A percentile compares a stretch with the other conserved stretches of the same genome.
phyloP scores from a whole-genome alignment of 2,888 invertebrate genomes.

The Phyllotreta cruciferae region DNA sequence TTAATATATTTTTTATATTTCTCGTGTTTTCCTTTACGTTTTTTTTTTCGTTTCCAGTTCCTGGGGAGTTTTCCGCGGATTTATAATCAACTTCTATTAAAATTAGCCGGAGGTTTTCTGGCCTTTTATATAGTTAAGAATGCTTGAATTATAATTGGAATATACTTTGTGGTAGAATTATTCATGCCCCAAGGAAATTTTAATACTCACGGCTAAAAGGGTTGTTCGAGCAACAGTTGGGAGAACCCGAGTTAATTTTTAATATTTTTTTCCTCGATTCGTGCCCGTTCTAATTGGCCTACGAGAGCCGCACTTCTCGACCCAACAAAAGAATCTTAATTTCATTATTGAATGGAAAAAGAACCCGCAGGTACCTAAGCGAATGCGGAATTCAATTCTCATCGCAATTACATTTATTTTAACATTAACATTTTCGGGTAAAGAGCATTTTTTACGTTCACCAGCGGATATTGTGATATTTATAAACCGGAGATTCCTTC shows the following conservation, averaged over 20 bases:
- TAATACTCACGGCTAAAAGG: constrained; percentile 29
- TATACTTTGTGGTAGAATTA: constrained; percentile 36
- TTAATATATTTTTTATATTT: constrained; percentile 21
- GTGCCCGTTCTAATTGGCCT: constrained; percentile 20
- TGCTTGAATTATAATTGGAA: constrained; percentile 41
- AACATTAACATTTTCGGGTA: too few species aligned
- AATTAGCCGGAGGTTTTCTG: constrained; percentile 45
- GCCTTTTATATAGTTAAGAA: constrained; percentile 42
- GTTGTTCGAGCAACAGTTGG: constrained; percentile 36
- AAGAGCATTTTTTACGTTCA: too few species aligned
- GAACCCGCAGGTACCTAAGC: background rate
- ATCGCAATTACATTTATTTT: background rate
- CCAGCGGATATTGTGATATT: too few species aligned
- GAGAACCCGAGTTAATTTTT: constrained; percentile 23
- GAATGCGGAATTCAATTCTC: background rate
- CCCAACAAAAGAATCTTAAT: constrained; percentile 17
- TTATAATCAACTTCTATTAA: constrained; percentile 38
- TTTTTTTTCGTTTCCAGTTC: constrained; percentile 36
- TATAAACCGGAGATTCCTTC: too few species aligned
- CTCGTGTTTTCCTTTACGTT: background rate
- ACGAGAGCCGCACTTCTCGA: constrained; percentile 8
- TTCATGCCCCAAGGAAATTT: constrained; percentile 29
- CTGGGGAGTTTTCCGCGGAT: constrained; percentile 17
- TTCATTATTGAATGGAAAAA: constrained; percentile 12
- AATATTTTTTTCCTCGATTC: constrained; percentile 17